Conservation (phyloP, 1,140 invertebrate species). For the Neotoxoptera formosana region DNA sequence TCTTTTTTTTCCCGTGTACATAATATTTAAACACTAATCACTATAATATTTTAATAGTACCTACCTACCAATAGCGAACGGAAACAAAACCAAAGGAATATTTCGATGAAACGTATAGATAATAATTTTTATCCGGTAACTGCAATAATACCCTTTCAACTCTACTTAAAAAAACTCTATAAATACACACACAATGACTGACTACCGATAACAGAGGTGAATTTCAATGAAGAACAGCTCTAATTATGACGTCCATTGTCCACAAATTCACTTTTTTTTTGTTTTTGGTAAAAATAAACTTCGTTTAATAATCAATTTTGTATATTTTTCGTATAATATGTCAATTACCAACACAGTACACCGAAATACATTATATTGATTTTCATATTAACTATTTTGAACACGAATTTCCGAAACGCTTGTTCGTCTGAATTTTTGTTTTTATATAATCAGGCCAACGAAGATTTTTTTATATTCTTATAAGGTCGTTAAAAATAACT, state of each 20-base stretch:
- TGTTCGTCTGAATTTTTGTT: neutral
- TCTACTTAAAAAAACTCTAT: neutral
- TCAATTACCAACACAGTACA: neutral
- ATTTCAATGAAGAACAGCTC: neutral
- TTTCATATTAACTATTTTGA: neutral
- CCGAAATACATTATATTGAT: neutral
- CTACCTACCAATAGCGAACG: too few relatives aligned
- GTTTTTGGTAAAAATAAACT: neutral
- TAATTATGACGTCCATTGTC: neutral
- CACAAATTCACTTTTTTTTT: neutral
- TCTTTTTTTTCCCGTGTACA: neutral
- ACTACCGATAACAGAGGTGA: neutral
- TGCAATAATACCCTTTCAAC: neutral
- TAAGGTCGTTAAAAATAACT: neutral
- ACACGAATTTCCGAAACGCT: too few relatives aligned
- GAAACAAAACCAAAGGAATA: neutral
- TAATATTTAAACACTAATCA: neutral
- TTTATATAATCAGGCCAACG: neutral
- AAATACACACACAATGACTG: neutral
- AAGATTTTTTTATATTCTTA: neutral
- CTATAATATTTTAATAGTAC: too few relatives aligned
- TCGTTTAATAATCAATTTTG: neutral
- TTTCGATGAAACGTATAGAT: neutral
- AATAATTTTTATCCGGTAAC: too few relatives aligned
- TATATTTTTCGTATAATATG: neutral